Conservation (phyloP, 2,113 vertebrate genomes). For the Austrofundulus limnaeus region DNA sequence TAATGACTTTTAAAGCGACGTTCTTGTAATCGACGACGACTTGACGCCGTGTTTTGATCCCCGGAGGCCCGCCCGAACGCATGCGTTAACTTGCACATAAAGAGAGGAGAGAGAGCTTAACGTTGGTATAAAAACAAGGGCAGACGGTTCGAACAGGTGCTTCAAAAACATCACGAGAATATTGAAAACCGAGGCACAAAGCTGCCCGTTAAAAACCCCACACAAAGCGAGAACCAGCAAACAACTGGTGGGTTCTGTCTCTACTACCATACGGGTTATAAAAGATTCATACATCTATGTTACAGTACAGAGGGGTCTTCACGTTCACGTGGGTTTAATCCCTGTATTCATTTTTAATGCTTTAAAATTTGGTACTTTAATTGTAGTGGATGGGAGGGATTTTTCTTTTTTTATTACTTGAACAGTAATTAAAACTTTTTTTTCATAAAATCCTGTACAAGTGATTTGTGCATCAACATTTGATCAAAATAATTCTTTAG, state of each 20-base stretch:
- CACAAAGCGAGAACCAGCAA: constrained; percentile 51
- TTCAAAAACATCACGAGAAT: constrained; percentile 66
- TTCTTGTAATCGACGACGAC: constrained; percentile 10
- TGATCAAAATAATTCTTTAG: constrained; percentile 47
- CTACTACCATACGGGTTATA: constrained; percentile 43
- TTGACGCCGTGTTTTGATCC: constrained; percentile 31
- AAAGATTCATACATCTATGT: constrained; percentile 57
- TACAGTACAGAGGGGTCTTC: constrained; percentile 54
- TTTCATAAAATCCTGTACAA: constrained; percentile 57
- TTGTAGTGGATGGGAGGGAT: constrained; percentile 40
- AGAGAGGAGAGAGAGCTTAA: constrained; percentile 47
- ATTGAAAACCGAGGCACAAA: constrained; percentile 70
- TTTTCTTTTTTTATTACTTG: neutral
- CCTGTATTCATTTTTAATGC: constrained; percentile 37
- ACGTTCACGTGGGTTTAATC: too few relatives aligned
- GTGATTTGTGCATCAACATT: constrained; percentile 44
- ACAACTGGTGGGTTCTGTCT: constrained; percentile 24
- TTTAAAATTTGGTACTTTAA: constrained; percentile 48
- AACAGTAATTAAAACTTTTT: constrained; percentile 54
- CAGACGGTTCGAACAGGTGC: constrained; percentile 29
- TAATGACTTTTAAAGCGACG: constrained; percentile 26
- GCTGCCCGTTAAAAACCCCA: constrained; percentile 61
- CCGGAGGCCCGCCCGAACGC: constrained; percentile 21
- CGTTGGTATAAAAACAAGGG: constrained; percentile 46
- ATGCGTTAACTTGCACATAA: constrained; percentile 11